phyloP scores from a whole-genome alignment of 2,888 invertebrate species.

The Sinelater perroti region DNA sequence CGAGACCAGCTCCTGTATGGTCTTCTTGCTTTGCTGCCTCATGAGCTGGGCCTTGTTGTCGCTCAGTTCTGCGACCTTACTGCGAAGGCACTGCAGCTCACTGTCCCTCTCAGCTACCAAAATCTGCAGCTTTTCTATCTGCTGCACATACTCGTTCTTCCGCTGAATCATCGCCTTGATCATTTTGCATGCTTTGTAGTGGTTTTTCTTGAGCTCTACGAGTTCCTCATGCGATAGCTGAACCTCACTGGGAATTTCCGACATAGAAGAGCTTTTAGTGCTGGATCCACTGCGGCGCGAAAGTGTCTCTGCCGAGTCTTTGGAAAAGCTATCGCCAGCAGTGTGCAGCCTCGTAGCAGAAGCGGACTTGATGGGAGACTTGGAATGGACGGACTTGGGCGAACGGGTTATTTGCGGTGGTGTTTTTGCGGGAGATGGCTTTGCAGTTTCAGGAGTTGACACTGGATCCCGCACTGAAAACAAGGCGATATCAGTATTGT shows the following conservation, averaged over 20 bases:
- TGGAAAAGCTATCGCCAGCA: neutral
- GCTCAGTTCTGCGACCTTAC: slow-evolving; percentile 31
- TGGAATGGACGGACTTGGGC: slow-evolving; percentile 2
- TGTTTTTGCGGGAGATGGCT: slow-evolving; percentile 47
- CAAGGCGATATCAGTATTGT: slow-evolving; percentile 54
- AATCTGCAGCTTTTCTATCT: slow-evolving; percentile 53
- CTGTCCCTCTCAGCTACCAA: slow-evolving; percentile 51
- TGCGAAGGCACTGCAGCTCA: slow-evolving; percentile 47
- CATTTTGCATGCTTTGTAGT: slow-evolving; percentile 58
- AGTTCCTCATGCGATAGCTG: slow-evolving; percentile 37
- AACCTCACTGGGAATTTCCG: slow-evolving; percentile 23
- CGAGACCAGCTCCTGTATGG: slow-evolving; percentile 42
- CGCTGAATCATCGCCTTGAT: slow-evolving; percentile 57
- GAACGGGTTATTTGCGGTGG: slow-evolving; percentile 16
- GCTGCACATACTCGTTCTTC: slow-evolving; percentile 52
- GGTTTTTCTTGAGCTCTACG: slow-evolving; percentile 50
- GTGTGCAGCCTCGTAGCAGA: neutral
- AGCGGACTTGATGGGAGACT: neutral
- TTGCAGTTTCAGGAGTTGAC: slow-evolving; percentile 55
- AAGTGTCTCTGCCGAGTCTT: neutral
- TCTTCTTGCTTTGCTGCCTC: slow-evolving; percentile 29
- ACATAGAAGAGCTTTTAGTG: neutral
- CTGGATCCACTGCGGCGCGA: neutral
- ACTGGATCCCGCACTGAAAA: slow-evolving; percentile 58
- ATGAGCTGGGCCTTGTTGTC: neutral